Percentiles rank a stretch among this genome's conserved stretches.
Conservation (phyloP, 1,140 invertebrate genomes). For the Myzus persicae region DNA sequence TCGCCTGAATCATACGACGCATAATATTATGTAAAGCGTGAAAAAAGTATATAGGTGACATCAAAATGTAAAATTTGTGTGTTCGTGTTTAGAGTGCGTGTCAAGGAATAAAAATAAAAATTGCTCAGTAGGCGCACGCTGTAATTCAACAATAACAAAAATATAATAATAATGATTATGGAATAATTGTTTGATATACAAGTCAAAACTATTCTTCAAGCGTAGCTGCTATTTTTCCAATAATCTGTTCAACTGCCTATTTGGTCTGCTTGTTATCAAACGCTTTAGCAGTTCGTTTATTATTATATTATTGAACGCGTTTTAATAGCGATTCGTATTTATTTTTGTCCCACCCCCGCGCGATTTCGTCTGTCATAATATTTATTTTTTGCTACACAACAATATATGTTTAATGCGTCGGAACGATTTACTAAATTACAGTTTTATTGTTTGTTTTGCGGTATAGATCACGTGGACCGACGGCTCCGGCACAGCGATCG, state of each 20-base stretch:
- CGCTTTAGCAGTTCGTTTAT: neutral
- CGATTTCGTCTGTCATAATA: neutral
- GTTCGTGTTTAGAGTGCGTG: neutral
- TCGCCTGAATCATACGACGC: neutral
- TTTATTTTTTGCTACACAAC: neutral
- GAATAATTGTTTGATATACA: neutral
- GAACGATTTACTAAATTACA: neutral
- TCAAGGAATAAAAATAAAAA: neutral
- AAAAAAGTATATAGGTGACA: neutral
- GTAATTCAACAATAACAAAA: no score
- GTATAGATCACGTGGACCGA: slow-evolving; percentile 90
- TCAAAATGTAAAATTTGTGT: neutral
- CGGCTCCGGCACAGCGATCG: slow-evolving; percentile 77
- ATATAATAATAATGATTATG: neutral
- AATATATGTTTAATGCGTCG: no score
- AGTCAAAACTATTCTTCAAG: neutral
- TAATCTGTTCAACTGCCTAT: neutral
- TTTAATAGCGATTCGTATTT: neutral
- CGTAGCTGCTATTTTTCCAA: neutral
- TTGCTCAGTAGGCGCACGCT: no score
- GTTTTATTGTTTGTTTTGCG: slow-evolving; percentile 61
- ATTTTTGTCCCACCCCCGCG: neutral
- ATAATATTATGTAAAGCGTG: no score
- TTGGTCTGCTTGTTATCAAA: neutral
- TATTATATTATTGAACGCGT: neutral